Evolutionary conservation across 2,113 vertebrate genomes (phyloP), one percentile per base, ranked within the genome.

Genomic region (Mixornis gularis): DNA sequence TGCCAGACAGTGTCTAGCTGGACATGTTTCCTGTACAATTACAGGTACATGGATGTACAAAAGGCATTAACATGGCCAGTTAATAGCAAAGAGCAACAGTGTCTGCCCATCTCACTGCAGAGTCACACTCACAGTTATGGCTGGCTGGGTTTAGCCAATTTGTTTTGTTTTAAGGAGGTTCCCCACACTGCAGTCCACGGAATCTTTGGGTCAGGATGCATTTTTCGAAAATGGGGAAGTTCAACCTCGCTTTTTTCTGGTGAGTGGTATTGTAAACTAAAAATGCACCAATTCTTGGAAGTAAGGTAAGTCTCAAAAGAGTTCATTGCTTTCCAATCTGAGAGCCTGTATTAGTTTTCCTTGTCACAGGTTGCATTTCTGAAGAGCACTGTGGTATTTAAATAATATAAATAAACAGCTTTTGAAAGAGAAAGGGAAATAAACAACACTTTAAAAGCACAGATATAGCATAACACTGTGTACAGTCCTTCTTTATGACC

Each of bases 401-500:
- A 94, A 70, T 52, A 85, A 65, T 48, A 76, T 27, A 76, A 90
- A 87, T 41, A 82, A 66, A 59, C 14, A 46, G 41, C 51, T 89
- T 92, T 51, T 71, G 56, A 68, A 92, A 85, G 24, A 73, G 53
- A 58, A 69, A 36, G 44, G 55, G 87, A 86, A 79, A 65, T 2
- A 20, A 34, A 60, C 51, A n/a, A 56, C 51, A 41, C 63, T 63
- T 78, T 30, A 19, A 81, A 89, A 81, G 19, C 64, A 71, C 3
- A 13, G 18, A 30, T 40, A 46, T 62, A 70, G 44, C 58, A 48
- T 65, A 79, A 63, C 59, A 69, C 38, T 82, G 64, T 79, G 44
- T 90, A 87, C 60, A 90, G 68, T 85, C 85, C 55, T 91, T 87
- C 88, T 90, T 87, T 92, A 87, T 90, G 93, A 96, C 93, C 94